Conservation (phyloP, 2,113 vertebrate species). For the Tamias sibiricus region DNA sequence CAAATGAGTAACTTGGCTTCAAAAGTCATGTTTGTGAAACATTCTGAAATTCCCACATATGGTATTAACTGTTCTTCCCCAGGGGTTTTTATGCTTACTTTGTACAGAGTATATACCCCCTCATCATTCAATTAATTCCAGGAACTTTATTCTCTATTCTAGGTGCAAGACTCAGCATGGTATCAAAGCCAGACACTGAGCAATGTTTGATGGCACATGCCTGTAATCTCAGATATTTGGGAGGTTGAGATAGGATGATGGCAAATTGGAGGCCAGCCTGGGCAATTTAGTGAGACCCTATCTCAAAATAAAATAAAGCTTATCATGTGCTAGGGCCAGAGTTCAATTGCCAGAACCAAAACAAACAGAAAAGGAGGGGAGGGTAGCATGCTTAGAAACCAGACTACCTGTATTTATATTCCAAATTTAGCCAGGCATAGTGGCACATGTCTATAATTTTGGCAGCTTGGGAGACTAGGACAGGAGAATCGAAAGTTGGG, state of each 20-base stretch:
- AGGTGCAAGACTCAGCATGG: not conserved
- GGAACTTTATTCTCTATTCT: conserved; percentile 5
- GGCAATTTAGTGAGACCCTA: no score
- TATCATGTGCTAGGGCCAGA: not conserved
- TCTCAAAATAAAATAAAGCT: no score
- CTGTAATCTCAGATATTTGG: no score
- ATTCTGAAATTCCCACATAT: conserved; percentile 39
- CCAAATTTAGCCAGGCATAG: not conserved
- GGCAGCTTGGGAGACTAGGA: no score
- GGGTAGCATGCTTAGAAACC: not conserved
- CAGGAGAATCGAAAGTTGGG: no score
- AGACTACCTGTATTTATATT: conserved; percentile 4
- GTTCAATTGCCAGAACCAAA: not conserved
- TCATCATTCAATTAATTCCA: conserved; percentile 49
- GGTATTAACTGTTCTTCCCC: conserved; percentile 22
- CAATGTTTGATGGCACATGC: not conserved
- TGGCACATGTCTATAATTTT: no score
- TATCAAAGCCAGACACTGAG: not conserved
- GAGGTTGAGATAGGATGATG: no score
- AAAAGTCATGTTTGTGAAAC: not conserved
- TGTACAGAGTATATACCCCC: conserved; percentile 9
- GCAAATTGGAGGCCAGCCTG: no score
- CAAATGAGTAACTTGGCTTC: not conserved
- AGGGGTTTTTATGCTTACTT: not conserved
- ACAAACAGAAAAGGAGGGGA: no score